Conservation (phyloP, 2,113 vertebrate genomes). For the Ardeotis arabs region DNA sequence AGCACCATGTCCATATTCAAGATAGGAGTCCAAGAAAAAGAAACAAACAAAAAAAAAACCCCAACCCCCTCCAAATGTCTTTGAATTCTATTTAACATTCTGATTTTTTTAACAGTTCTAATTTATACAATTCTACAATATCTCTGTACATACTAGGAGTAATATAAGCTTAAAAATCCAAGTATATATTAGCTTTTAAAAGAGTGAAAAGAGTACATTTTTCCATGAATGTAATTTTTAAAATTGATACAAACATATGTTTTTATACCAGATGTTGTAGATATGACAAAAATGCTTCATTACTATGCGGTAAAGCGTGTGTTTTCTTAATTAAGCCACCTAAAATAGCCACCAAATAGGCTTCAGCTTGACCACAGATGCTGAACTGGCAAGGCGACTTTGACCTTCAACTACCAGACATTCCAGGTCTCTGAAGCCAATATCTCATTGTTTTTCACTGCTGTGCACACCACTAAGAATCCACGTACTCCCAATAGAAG, state of each 20-base stretch:
- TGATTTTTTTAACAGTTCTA: neutral
- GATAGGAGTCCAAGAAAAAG: neutral
- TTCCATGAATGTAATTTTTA: neutral
- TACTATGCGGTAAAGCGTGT: accelerated
- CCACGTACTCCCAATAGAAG: neutral
- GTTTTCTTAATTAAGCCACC: neutral
- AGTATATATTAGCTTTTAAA: neutral
- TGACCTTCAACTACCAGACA: neutral
- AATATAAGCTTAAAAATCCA: neutral
- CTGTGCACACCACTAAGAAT: neutral
- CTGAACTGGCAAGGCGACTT: neutral
- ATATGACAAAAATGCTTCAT: neutral
- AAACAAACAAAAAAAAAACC: neutral
- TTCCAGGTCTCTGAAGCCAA: neutral
- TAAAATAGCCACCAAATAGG: neutral
- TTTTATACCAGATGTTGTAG: neutral
- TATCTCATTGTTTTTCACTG: neutral
- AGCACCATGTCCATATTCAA: neutral
- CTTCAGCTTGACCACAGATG: neutral
- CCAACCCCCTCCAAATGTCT: neutral
- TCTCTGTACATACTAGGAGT: neutral
- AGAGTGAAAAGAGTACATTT: neutral
- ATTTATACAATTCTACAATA: neutral
- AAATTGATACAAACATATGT: neutral
- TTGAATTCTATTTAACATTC: neutral